phyloP scores from a whole-genome alignment of 2,888 invertebrate genomes.

The Phania funesta region DNA sequence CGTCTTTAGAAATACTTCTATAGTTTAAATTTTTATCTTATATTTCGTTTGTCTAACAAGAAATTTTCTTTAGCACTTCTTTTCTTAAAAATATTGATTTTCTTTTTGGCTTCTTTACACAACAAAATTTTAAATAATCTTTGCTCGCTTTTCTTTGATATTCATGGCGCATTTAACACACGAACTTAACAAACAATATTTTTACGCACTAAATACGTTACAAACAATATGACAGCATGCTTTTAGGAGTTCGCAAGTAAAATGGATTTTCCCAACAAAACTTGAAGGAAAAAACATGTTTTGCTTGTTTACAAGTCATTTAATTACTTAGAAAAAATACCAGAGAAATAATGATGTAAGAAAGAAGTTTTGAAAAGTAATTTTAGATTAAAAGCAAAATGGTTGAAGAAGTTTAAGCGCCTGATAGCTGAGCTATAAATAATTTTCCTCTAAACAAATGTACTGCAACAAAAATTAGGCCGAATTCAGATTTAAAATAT shows the following conservation, averaged over 20 bases:
- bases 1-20: no score
- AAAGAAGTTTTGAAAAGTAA: neutral
- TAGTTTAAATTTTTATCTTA: no score
- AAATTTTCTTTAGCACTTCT: neutral
- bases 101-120: neutral
- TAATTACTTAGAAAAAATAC: conserved; percentile 12
- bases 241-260: conserved; percentile 35
- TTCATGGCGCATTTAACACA: conserved; percentile 47
- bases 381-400: neutral
- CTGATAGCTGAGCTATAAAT: no score
- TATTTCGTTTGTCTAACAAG: no score
- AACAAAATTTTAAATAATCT: conserved; percentile 9
- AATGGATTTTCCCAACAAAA: neutral
- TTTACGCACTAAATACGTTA: conserved; percentile 36
- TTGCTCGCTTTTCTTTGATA: conserved; percentile 18
- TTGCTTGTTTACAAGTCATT: conserved; percentile 14
- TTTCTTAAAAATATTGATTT: neutral
- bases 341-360: neutral
- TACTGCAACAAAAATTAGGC: neutral
- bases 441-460: no score
- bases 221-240: conserved; percentile 52
- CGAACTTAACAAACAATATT: conserved; percentile 5
- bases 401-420: no score
- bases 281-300: neutral
- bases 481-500: no score